These are phyloP conservation scores for Bradypodion pumilum DNA, from an alignment of 2,797 vertebrate species.

Conservation along the genomic window DNA sequence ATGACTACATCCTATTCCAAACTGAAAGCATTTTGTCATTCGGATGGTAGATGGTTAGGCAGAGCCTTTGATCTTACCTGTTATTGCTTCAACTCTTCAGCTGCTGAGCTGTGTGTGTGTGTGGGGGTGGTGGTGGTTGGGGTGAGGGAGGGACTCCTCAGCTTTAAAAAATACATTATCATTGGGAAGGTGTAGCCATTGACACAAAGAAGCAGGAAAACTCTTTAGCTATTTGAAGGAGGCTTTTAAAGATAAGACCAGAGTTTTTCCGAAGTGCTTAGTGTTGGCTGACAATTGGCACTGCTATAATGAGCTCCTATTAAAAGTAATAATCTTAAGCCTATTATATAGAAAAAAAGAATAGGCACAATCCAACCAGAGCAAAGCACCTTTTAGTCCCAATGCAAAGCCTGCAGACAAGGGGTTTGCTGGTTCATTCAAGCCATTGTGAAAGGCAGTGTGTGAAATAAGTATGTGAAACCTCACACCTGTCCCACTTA, in stretches of 20 bases:
- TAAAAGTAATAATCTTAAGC: slow-evolving; percentile 22
- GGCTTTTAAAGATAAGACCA: neutral
- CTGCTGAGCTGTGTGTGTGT: slow-evolving; percentile 73
- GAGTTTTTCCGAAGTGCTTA: slow-evolving; percentile 25
- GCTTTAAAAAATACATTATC: neutral
- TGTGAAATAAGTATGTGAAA: neutral
- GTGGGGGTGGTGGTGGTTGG: no score
- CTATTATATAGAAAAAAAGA: neutral
- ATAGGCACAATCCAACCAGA: neutral
- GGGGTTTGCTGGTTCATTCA: neutral
- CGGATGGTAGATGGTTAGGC: slow-evolving; percentile 68
- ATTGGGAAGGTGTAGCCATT: slow-evolving; percentile 24
- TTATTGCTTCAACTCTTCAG: slow-evolving; percentile 59
- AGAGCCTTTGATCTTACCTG: slow-evolving; percentile 80
- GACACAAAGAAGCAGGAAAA: slow-evolving; percentile 29
- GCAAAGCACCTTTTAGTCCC: neutral
- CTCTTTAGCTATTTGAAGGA: slow-evolving; percentile 25
- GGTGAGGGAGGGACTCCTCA: no score
- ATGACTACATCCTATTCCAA: slow-evolving; percentile 76
- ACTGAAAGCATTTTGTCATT: slow-evolving; percentile 75
- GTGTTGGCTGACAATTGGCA: fast-evolving
- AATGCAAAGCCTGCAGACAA: neutral
- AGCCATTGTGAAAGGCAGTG: neutral
- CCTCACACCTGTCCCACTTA: neutral
- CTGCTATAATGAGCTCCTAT: slow-evolving; percentile 21